Evolutionary conservation across 2,888 invertebrate genomes (phyloP).

Genomic region (Kuschelorhynchus macadamiae): DNA sequence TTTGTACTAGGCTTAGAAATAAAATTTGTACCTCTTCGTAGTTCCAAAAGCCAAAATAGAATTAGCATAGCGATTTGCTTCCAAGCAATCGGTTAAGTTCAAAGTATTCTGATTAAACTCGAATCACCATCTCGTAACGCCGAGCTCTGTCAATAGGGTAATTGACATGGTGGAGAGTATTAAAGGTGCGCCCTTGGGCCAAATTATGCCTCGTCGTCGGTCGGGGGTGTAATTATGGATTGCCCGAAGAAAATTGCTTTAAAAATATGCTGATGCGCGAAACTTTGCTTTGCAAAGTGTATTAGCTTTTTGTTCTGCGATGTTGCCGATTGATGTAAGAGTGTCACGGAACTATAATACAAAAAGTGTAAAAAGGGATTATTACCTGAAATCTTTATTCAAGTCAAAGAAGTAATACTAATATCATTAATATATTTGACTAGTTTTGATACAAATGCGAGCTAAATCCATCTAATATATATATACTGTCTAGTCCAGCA

Average conservation of each 20-base stretch:
- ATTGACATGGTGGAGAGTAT: slow-evolving; percentile 46
- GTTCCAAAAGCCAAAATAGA: no score
- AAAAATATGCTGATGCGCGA: slow-evolving; percentile 43
- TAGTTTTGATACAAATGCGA: no score
- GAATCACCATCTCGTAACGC: slow-evolving; percentile 40
- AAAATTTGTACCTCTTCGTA: no score
- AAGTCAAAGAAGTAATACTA: no score
- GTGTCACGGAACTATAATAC: no score
- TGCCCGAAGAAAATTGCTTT: slow-evolving; percentile 39
- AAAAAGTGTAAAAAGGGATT: no score
- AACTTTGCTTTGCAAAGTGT: slow-evolving; percentile 14
- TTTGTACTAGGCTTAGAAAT: no score
- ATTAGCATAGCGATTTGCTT: slow-evolving; percentile 35
- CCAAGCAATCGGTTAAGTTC: slow-evolving; percentile 38
- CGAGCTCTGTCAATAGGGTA: slow-evolving; percentile 43
- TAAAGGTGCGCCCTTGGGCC: slow-evolving; percentile 47
- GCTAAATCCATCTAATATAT: no score
- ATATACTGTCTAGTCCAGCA: no score
- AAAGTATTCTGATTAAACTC: slow-evolving; percentile 36
- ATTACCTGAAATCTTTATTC: no score
- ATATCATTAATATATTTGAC: no score
- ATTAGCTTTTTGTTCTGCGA: slow-evolving; percentile 6
- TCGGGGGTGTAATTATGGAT: slow-evolving; percentile 43
- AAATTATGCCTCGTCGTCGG: slow-evolving; percentile 43
- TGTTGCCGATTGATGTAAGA: slow-evolving; percentile 21